Conservation (phyloP, 2,888 invertebrate genomes). For the Netelia inedita region DNA sequence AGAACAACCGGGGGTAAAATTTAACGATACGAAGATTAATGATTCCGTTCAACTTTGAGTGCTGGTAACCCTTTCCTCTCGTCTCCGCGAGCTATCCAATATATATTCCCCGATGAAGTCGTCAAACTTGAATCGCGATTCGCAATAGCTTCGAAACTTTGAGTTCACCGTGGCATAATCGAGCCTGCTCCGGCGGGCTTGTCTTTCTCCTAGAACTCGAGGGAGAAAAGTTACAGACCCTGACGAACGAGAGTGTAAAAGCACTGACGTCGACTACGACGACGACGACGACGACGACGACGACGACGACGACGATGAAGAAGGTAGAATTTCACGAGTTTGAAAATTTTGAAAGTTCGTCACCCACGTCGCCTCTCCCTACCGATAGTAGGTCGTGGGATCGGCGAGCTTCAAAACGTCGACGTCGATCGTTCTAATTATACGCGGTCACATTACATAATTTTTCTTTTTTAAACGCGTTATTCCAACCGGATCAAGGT, state of each 20-base stretch:
- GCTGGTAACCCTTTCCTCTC: conserved; percentile 46
- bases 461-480: conserved; percentile 48
- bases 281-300: conserved; percentile 38
- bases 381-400: conserved; percentile 54
- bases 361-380: conserved; percentile 44
- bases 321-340: conserved; percentile 54
- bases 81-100: conserved; percentile 44
- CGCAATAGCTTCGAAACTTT: conserved; percentile 66
- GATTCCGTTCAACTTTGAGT: conserved; percentile 60
- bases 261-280: conserved; percentile 16
- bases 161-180: conserved; percentile 63
- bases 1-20: conserved; percentile 19
- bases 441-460: conserved; percentile 54
- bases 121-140: conserved; percentile 66
- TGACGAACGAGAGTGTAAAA: conserved; percentile 61
- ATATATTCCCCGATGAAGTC: conserved; percentile 57
- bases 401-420: conserved; percentile 49
- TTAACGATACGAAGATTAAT: conserved; percentile 63
- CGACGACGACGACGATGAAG: conserved; percentile 35
- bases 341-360: conserved; percentile 67
- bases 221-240: conserved; percentile 63
- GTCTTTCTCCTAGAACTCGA: conserved; percentile 26
- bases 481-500: conserved; percentile 45
- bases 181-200: conserved; percentile 35
- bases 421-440: conserved; percentile 14